These are phyloP conservation scores for Zaprionus vittiger DNA, from an alignment of 1,140 invertebrate genomes.

Conservation along the genomic window DNA sequence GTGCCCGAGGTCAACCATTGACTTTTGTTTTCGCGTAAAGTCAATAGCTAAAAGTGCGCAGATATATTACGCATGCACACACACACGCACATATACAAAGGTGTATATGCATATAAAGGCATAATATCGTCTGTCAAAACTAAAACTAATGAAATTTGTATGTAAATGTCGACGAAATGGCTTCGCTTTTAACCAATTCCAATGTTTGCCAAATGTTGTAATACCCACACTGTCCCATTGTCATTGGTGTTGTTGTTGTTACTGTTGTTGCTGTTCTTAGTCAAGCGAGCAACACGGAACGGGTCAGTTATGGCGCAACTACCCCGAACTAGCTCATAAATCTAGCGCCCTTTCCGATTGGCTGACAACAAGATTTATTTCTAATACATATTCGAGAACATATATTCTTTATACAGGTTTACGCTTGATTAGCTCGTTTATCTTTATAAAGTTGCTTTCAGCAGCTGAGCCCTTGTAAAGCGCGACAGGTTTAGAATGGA, in stretches of 20 bases:
- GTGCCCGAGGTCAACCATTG: slow-evolving; percentile 40
- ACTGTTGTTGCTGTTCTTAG: background rate
- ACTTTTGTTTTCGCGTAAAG: slow-evolving; percentile 43
- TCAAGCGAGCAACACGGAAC: background rate
- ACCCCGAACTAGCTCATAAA: background rate
- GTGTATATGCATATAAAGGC: background rate
- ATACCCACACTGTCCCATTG: slow-evolving; percentile 9
- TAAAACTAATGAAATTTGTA: slow-evolving; percentile 29
- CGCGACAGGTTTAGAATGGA: slow-evolving; percentile 3
- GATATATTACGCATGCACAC: background rate
- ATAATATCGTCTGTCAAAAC: slow-evolving; percentile 39
- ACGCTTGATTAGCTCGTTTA: slow-evolving; percentile 5
- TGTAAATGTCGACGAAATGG: slow-evolving; percentile 29
- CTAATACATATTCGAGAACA: background rate
- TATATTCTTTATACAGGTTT: slow-evolving; percentile 6
- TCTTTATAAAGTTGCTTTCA: background rate
- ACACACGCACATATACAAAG: background rate
- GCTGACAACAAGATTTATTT: background rate
- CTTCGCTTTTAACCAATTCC: slow-evolving; percentile 24
- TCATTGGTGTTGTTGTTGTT: slow-evolving; percentile 8
- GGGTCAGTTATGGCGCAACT: background rate
- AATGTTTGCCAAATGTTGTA: slow-evolving; percentile 55
- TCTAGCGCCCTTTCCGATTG: slow-evolving; percentile 8
- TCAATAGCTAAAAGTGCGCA: slow-evolving; percentile 36
- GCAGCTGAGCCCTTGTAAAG: background rate